Evolutionary conservation across 2,888 invertebrate genomes (phyloP), one percentile per base, ranked within the genome.

Genomic region (Heliconius ismenius): DNA sequence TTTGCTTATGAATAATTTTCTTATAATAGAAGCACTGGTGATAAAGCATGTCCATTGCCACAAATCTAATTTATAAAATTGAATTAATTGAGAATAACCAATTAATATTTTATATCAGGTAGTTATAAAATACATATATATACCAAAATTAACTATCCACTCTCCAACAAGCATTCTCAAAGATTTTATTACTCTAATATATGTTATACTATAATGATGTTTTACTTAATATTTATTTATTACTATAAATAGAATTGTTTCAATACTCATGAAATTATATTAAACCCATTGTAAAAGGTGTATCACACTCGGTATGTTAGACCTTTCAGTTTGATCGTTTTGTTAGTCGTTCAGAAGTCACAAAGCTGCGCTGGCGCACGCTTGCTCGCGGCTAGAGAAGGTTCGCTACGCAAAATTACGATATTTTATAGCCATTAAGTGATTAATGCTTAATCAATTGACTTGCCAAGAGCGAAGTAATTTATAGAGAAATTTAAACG

Each of bases 271-370:
- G 18, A 73, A 76, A 65, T 32, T 64, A 43, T 62, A 62, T 65
- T 75, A 75, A 70, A 63, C 39, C 70, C 68, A 58, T 73, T 60
- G 76, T 72, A 76, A 79, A 77, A 74, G 63, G 65, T 62, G 72
- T 76, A 72, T 69, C 72, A 75, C 49, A 49, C 76, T 75, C 72
- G 67, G 64, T 74, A 76, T 76, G 79, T 78, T 75, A 72, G 73
- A 76, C 74, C 77, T 78, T 77, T 79, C 78, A 77, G 78, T 78
- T 81, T 78, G 77, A 77, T 79, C 76, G 80, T 78, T 76, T 80
- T 81, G 80, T 81, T 83, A 83, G 83, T 83, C 78, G 80, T 78
- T 81, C 81, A 75, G 77, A 79, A 80, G 81, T 76, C 80, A 77
- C 78, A 73, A 79, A 26, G 79, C 79, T 65, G 80, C 75, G 79